Evolutionary conservation across 2,113 vertebrate genomes (phyloP), one percentile per base, ranked within the genome.

Genomic region (Microcebus murinus): DNA sequence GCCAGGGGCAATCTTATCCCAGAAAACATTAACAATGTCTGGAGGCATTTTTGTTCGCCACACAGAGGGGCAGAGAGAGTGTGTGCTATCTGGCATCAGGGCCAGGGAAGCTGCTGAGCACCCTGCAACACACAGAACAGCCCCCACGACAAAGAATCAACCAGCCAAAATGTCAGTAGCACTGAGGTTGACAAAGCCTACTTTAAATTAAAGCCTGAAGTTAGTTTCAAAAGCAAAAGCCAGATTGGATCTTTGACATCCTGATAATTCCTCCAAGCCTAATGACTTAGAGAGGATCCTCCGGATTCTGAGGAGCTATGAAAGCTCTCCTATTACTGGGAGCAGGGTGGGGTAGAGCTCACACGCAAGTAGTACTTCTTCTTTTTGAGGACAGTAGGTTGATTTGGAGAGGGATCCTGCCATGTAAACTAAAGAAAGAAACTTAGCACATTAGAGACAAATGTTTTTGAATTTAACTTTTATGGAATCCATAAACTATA

Each of bases 391-490:
- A 3, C 5, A 84, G 10, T 36, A 34, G 29, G 27, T 76, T 96
- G 42, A 4, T 79, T 82, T 87, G 23, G 13, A 77, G 36, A 94
- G 20, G 13, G 8, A 42, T 6, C 6, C 57, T 80, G 59, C 12
- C 68, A 52, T 12, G 8, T 39, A 90, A 74, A 57, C 8, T 77
- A 57, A 80, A 92, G 50, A 83, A 90, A 74, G 12, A 87, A 87
- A 65, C 10, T 79, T 68, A 55, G 17, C 39, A 92, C 1, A 48
- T 39, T 94, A 63, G 36, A 65, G 91, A 97, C 95, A 63, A 96
- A 96, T 88, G n/a, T 4, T 12, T 71, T 80, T 36, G 31, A 85
- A 14, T 21, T 83, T 86, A 73, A n/a, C 76, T 70, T 95, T 95
- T 91, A 61, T 81, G 15, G 3, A 6, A 34, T 63, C 25, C 61